Percentiles rank a stretch among this genome's conserved stretches.
Evolutionary conservation across 2,888 invertebrate species (phyloP).

Genomic region (Hydriomena furcata): DNA sequence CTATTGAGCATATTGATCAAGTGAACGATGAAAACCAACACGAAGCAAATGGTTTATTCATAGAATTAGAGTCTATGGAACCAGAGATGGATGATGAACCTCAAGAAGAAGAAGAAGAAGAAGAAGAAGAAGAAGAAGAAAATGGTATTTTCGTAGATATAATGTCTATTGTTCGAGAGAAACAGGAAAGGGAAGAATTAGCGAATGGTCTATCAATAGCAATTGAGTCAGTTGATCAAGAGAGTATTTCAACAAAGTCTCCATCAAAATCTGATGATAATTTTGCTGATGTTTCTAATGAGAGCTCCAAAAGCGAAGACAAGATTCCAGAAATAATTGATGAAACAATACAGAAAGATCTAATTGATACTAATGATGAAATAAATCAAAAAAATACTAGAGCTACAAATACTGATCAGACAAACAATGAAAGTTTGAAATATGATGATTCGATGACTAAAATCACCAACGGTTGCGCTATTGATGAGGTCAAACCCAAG

Average conservation of each 20-base stretch:
- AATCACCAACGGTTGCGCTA: conserved; percentile 5
- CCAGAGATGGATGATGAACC: too few species aligned
- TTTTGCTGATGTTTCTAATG: conserved; percentile 67
- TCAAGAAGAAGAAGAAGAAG: too few species aligned
- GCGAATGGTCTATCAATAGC: too few species aligned
- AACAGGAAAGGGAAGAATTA: too few species aligned
- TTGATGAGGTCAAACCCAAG: background rate
- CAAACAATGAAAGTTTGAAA: conserved; percentile 7
- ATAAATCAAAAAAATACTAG: background rate
- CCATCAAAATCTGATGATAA: conserved; percentile 69
- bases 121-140: too few species aligned
- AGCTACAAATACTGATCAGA: background rate
- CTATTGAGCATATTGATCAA: too few species aligned
- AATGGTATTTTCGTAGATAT: too few species aligned
- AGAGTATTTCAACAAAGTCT: conserved; percentile 48
- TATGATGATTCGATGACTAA: conserved; percentile 16
- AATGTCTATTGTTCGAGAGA: too few species aligned
- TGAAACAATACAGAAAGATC: conserved; percentile 1
- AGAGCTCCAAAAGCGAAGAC: conserved; percentile 58
- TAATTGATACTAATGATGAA: background rate
- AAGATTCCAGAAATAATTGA: conserved; percentile 28
- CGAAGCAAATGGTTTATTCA: too few species aligned
- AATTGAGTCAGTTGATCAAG: conserved; percentile 39
- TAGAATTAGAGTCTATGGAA: too few species aligned
- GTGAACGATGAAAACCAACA: too few species aligned